A percentile compares a stretch with the other conserved stretches of the same genome.
Evolutionary conservation across 2,888 invertebrate species (phyloP).

Genomic region (Pammene fasciana): DNA sequence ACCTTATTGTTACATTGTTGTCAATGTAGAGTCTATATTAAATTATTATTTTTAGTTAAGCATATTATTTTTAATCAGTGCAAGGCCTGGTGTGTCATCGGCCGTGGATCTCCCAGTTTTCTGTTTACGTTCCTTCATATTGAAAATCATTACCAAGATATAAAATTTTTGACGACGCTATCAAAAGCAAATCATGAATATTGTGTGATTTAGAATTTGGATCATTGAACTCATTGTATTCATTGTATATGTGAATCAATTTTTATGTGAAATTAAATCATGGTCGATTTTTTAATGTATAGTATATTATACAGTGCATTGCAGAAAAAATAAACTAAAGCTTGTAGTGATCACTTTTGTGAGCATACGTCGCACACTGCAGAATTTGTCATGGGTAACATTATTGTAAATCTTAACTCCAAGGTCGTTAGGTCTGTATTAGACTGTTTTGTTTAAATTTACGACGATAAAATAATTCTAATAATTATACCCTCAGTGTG

Average conservation of each 20-base stretch:
- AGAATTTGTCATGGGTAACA: not conserved
- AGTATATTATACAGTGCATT: slow-evolving; percentile 6
- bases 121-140: slow-evolving; percentile 19
- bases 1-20: slow-evolving; percentile 74
- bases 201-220: slow-evolving; percentile 13
- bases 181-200: not conserved
- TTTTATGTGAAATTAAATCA: slow-evolving; percentile 21
- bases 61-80: slow-evolving; percentile 54
- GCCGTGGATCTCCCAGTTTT: slow-evolving; percentile 14
- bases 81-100: slow-evolving; percentile 33
- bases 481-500: slow-evolving; percentile 12
- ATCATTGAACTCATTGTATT: no score
- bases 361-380: slow-evolving; percentile 32
- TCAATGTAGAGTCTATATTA: slow-evolving; percentile 78
- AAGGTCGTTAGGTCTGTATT: slow-evolving; percentile 3
- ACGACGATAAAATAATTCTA: not conserved
- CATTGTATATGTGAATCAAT: not conserved
- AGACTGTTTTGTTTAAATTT: not conserved
- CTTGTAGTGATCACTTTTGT: slow-evolving; percentile 33
- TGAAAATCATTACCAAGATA: not conserved
- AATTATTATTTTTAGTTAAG: slow-evolving; percentile 75
- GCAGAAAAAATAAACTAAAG: slow-evolving; percentile 3
- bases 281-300: slow-evolving; percentile 28
- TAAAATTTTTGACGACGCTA: not conserved
- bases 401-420: slow-evolving; percentile 15